Percentiles rank a stretch among this genome's conserved stretches.
phyloP scores from a whole-genome alignment of 2,888 invertebrate species.

The Phrixothrix hirtus region DNA sequence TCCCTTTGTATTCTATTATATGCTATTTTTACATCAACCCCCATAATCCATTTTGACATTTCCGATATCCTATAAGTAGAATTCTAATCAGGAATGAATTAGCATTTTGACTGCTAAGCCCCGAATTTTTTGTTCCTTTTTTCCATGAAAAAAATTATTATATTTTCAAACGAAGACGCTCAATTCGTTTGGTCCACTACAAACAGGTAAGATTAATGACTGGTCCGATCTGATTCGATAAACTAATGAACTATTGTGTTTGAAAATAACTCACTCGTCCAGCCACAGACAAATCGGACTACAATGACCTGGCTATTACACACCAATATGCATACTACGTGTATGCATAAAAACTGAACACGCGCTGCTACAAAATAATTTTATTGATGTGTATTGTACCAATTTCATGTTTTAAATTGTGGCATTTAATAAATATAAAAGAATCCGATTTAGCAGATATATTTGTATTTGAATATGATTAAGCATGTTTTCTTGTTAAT shows the following conservation, averaged over 20 bases:
- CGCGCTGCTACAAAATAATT: constrained; percentile 27
- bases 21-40: constrained; percentile 6
- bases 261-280: constrained; percentile 52
- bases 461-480: too few species aligned
- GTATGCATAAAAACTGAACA: constrained; percentile 17
- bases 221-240: constrained; percentile 57
- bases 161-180: constrained; percentile 2
- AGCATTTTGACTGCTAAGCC: constrained; percentile 17
- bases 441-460: background rate
- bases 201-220: constrained; percentile 53
- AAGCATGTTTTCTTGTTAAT: too few species aligned
- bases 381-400: constrained; percentile 22
- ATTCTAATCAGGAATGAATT: constrained; percentile 9
- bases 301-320: constrained; percentile 49
- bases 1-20: background rate
- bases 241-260: constrained; percentile 59
- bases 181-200: constrained; percentile 27
- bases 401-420: constrained; percentile 15
- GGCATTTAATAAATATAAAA: constrained; percentile 5
- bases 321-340: constrained; percentile 37
- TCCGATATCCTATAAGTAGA: constrained; percentile 15
- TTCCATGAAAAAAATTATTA: constrained; percentile 6
- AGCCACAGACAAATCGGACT: constrained; percentile 50
- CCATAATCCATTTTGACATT: constrained; percentile 20
- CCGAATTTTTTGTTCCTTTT: constrained; percentile 5